Evolutionary conservation across 2,113 vertebrate genomes (phyloP).

Genomic region (Donacobius atricapilla): DNA sequence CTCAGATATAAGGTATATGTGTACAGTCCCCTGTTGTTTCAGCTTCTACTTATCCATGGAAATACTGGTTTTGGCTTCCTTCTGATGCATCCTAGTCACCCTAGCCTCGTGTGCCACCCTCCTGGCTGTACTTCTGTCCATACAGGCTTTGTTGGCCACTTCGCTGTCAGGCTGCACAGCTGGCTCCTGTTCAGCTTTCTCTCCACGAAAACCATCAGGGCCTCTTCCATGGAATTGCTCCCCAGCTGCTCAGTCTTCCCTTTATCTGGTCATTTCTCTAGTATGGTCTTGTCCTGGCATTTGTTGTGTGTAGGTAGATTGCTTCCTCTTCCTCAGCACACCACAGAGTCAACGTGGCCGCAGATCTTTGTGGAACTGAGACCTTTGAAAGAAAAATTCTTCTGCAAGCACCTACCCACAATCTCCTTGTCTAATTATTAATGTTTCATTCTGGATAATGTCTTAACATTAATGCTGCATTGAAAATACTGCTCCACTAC

Average conservation of each 20-base stretch:
- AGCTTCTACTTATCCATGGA: background rate
- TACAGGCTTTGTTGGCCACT: background rate
- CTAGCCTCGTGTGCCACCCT: accelerated
- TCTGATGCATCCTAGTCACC: background rate
- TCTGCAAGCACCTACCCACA: background rate
- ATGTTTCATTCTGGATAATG: background rate
- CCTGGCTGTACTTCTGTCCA: background rate
- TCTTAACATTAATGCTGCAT: background rate
- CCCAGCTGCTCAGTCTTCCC: background rate
- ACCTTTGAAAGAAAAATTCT: background rate
- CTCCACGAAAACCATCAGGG: background rate
- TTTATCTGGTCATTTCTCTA: background rate
- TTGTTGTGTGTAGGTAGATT: accelerated
- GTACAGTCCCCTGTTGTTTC: background rate
- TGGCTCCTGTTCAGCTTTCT: background rate
- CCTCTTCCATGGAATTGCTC: background rate
- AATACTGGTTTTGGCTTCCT: background rate
- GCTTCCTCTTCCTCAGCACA: background rate
- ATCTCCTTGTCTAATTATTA: background rate
- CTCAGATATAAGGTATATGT: background rate
- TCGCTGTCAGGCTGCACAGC: background rate
- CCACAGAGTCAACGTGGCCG: background rate
- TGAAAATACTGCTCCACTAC: background rate
- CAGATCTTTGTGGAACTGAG: background rate
- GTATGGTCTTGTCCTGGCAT: accelerated